Evolutionary conservation across 2,113 vertebrate genomes (phyloP).

Genomic region (Oxyruncus cristatus): DNA sequence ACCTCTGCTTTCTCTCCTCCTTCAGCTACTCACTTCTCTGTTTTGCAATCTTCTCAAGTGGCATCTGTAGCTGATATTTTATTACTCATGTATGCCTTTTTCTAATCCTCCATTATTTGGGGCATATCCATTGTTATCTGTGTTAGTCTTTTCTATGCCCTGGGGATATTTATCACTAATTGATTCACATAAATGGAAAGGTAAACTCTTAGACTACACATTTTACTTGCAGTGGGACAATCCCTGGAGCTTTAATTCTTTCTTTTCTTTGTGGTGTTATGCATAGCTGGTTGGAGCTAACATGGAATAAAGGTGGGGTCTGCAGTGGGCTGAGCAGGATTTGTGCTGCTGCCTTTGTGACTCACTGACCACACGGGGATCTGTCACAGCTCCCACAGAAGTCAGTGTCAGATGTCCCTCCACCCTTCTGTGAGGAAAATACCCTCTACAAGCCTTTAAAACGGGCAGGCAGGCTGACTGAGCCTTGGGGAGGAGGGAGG

Average conservation of each 20-base stretch:
- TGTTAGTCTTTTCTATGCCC: neutral
- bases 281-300: neutral
- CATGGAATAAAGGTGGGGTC: neutral
- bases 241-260: neutral
- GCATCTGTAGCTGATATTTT: constrained; percentile 33
- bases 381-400: neutral
- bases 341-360: neutral
- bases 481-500: neutral
- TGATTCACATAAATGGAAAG: constrained; percentile 16
- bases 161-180: constrained; percentile 30
- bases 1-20: constrained; percentile 34
- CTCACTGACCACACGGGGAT: neutral
- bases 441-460: neutral
- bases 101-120: constrained; percentile 32
- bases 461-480: neutral
- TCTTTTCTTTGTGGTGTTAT: neutral
- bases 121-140: constrained; percentile 12
- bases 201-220: constrained; percentile 23
- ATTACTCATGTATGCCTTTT: neutral
- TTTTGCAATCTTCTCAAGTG: constrained; percentile 31
- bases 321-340: neutral
- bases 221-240: neutral
- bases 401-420: neutral
- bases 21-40: neutral
- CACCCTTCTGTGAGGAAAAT: neutral